phyloP scores from a whole-genome alignment of 2,888 invertebrate genomes.

The Aspidiotus destructor region DNA sequence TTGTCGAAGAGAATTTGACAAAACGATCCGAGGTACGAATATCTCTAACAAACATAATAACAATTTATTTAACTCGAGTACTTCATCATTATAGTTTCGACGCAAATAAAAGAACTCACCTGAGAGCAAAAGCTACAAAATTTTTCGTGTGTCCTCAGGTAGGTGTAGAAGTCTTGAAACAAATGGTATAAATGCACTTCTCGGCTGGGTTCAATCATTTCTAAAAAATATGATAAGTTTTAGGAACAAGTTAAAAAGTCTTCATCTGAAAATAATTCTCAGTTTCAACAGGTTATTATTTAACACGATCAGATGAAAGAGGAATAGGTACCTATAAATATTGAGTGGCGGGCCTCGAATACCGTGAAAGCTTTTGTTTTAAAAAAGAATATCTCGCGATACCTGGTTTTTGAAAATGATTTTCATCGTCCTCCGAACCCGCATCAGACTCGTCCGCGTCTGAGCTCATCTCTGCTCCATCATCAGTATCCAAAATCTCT shows the following conservation, averaged over 20 bases:
- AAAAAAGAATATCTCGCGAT: too few species aligned
- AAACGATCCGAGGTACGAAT: slow-evolving; percentile 89
- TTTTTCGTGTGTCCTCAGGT: slow-evolving; percentile 96
- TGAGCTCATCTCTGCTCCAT: slow-evolving; percentile 48
- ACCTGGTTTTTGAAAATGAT: slow-evolving; percentile 18
- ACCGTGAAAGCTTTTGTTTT: too few species aligned
- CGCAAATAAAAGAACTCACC: slow-evolving; percentile 39
- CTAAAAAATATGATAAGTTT: slow-evolving; percentile 39
- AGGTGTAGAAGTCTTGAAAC: slow-evolving; percentile 98
- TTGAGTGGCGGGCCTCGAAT: too few species aligned
- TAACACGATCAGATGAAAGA: too few species aligned
- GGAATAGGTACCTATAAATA: too few species aligned
- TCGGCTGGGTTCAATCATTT: slow-evolving; percentile 75
- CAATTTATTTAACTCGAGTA: slow-evolving; percentile 2
- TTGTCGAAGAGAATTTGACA: slow-evolving; percentile 92
- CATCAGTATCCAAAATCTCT: slow-evolving; percentile 67
- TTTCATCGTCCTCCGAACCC: slow-evolving; percentile 48
- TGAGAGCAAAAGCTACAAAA: slow-evolving; percentile 93
- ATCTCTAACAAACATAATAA: slow-evolving; percentile 47
- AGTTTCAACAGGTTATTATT: too few species aligned
- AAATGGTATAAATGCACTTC: slow-evolving; percentile 96
- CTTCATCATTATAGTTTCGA: slow-evolving; percentile 17
- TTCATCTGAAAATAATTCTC: not conserved
- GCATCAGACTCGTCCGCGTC: slow-evolving; percentile 41
- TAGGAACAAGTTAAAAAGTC: not conserved